A percentile compares a stretch with the other conserved stretches of the same genome.
These are phyloP conservation scores for Chlorodrepanis virens DNA, from an alignment of 2,113 vertebrate species.

Conservation along the genomic window DNA sequence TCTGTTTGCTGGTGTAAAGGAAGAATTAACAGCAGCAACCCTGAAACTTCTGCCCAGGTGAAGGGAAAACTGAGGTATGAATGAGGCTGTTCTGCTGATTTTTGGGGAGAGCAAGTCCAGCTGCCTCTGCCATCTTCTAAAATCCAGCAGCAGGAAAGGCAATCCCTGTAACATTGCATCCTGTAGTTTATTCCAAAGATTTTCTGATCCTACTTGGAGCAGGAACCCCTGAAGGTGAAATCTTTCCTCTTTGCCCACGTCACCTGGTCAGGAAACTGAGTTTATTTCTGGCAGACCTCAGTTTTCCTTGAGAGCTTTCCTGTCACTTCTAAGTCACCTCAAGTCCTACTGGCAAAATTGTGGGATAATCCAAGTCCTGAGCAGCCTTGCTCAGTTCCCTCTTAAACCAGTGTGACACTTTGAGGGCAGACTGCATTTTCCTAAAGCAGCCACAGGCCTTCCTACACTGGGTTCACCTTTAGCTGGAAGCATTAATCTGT, in stretches of 20 bases:
- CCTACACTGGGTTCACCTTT: neutral
- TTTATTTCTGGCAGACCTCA: neutral
- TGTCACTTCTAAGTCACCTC: neutral
- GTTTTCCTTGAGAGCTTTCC: neutral
- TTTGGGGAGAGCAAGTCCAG: neutral
- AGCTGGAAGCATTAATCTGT: neutral
- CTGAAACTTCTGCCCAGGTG: neutral
- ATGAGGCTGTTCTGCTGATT: neutral
- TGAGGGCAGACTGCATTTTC: neutral
- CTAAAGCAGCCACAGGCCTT: neutral
- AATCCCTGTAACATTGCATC: accelerated
- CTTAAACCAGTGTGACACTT: conserved; percentile 3
- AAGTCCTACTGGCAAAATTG: neutral
- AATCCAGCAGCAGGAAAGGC: neutral
- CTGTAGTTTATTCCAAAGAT: neutral
- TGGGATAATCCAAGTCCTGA: neutral
- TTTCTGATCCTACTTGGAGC: accelerated
- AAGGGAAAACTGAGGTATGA: neutral
- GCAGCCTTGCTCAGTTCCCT: neutral
- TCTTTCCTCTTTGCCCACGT: accelerated
- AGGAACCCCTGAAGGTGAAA: neutral
- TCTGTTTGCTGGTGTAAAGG: neutral
- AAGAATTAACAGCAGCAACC: neutral
- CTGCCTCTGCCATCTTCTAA: neutral
- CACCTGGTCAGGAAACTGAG: neutral